These are phyloP conservation scores for Ladona fulva DNA, from an alignment of 1,140 invertebrate species.

Conservation along the genomic window DNA sequence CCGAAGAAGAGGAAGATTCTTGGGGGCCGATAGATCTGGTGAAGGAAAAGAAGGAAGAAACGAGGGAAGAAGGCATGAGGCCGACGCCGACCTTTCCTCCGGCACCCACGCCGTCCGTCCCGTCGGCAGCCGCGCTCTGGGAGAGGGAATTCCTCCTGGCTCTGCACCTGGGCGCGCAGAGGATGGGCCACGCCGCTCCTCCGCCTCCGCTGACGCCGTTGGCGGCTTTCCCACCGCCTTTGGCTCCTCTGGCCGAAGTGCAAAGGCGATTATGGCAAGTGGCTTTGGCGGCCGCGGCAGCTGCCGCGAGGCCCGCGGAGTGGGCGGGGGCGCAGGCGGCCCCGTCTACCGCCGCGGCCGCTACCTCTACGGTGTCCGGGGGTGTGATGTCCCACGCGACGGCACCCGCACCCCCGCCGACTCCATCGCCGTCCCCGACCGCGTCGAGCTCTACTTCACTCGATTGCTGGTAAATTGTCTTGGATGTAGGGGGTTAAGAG, in stretches of 20 bases:
- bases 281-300: constrained; percentile 15
- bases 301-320: not conserved
- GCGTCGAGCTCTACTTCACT: not conserved
- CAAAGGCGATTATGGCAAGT: constrained; percentile 13
- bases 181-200: not conserved
- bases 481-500: too few species aligned
- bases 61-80: not conserved
- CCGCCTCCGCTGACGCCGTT: not conserved
- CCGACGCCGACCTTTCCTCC: not conserved
- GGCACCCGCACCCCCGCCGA: constrained; percentile 2
- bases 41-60: not conserved
- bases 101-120: not conserved
- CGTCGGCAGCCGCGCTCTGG: not conserved
- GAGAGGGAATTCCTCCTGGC: not conserved
- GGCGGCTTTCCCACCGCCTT: not conserved
- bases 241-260: not conserved
- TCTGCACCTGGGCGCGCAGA: not conserved
- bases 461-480: not conserved
- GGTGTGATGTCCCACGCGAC: not conserved
- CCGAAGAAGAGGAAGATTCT: not conserved
- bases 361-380: not conserved
- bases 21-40: not conserved
- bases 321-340: not conserved
- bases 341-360: not conserved
- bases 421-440: not conserved